Percentiles rank a stretch among this genome's conserved stretches.
phyloP scores from a whole-genome alignment of 2,113 vertebrate genomes.

The Gavialis gangeticus region DNA sequence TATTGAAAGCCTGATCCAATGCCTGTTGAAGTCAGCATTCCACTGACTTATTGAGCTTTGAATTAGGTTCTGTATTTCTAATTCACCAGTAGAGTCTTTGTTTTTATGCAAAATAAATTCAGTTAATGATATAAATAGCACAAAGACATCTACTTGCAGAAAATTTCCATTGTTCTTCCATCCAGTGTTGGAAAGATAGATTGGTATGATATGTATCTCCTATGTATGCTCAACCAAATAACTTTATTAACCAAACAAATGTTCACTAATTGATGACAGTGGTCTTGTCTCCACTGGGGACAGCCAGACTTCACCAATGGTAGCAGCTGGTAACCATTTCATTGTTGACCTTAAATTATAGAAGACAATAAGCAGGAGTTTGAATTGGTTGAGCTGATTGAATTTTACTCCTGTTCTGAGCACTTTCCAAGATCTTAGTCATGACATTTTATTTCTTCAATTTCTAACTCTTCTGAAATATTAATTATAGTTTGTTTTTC shows the following conservation, averaged over 20 bases:
- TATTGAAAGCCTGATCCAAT: constrained; percentile 1
- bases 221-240: not conserved
- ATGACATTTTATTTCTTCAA: constrained; percentile 4
- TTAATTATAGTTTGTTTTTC: not conserved
- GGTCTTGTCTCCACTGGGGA: not conserved
- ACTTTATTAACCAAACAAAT: not conserved
- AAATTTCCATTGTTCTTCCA: not conserved
- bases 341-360: not conserved
- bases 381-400: constrained; percentile 10
- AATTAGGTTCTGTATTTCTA: not conserved
- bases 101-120: constrained; percentile 26
- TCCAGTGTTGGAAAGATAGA: not conserved
- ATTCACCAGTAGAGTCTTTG: constrained; percentile 20
- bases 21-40: constrained; percentile 20
- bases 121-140: not conserved
- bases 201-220: not conserved
- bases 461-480: constrained; percentile 29
- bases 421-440: constrained; percentile 30
- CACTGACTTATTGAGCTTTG: not conserved
- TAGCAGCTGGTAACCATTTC: not conserved
- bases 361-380: not conserved
- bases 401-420: constrained; percentile 3
- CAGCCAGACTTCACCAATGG: constrained; percentile 5
- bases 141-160: not conserved
- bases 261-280: not conserved